These are phyloP conservation scores for Caenorhabditis zanzibari DNA, from an alignment of 2,888 invertebrate species.

Conservation along the genomic window DNA sequence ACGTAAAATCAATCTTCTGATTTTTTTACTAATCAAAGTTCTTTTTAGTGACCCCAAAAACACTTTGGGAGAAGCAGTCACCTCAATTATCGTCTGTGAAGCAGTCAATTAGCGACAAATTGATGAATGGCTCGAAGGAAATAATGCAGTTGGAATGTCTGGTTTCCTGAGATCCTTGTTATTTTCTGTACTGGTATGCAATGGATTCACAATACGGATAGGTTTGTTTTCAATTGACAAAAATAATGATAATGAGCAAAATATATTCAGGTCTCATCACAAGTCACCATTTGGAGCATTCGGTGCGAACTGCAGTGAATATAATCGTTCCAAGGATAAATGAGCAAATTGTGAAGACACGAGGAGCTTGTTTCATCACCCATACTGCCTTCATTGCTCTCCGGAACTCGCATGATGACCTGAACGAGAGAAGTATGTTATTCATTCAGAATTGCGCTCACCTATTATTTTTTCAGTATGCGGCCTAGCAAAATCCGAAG, in stretches of 20 bases:
- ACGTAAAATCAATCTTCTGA: neutral
- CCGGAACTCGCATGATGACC: conserved; percentile 38
- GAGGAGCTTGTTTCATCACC: conserved; percentile 47
- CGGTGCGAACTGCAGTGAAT: conserved; percentile 54
- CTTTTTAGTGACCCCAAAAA: conserved; percentile 29
- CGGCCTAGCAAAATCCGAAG: conserved; percentile 59
- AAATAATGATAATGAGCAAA: neutral
- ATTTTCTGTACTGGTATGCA: neutral
- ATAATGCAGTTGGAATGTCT: conserved; percentile 48
- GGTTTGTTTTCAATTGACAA: neutral
- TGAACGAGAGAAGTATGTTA: conserved; percentile 49
- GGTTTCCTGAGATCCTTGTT: conserved; percentile 21
- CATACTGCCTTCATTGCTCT: conserved; percentile 46
- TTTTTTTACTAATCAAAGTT: conserved; percentile 22
- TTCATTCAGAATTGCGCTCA: neutral
- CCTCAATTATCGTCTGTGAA: conserved; percentile 50
- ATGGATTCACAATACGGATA: conserved; percentile 35
- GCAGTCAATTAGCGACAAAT: conserved; percentile 45
- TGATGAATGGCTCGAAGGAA: conserved; percentile 16
- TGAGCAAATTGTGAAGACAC: conserved; percentile 56
- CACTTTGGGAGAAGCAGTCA: conserved; percentile 46
- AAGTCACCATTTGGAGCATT: conserved; percentile 39
- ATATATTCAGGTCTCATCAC: conserved; percentile 54
- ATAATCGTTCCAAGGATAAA: conserved; percentile 64
- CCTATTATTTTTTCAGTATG: conserved; percentile 63